A percentile compares a stretch with the other conserved stretches of the same genome.
phyloP scores from a whole-genome alignment of 2,113 vertebrate genomes.

The Scatophagus argus region DNA sequence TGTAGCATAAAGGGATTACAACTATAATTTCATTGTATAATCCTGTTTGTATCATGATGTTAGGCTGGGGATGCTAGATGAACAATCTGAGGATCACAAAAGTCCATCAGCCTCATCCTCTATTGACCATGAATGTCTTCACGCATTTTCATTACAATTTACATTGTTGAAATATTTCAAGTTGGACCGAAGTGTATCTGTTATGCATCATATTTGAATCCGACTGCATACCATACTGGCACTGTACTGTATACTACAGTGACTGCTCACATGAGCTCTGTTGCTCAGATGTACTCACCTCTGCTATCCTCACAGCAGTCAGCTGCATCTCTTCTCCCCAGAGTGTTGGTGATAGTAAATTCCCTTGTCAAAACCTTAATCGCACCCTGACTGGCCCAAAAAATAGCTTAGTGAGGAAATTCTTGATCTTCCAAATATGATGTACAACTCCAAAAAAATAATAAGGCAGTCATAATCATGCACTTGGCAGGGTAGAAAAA shows the following conservation, averaged over 20 bases:
- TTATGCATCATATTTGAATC: background rate
- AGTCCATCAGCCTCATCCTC: background rate
- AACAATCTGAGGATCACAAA: background rate
- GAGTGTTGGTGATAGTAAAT: background rate
- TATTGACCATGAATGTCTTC: background rate
- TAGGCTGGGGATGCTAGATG: background rate
- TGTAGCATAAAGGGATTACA: too few relatives aligned
- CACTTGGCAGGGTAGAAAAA: conserved; percentile 12
- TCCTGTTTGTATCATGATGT: too few relatives aligned
- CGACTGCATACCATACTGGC: background rate
- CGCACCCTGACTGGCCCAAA: background rate
- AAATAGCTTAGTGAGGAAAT: background rate
- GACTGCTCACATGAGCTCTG: background rate
- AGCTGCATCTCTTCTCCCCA: background rate
- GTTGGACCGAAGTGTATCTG: too few relatives aligned
- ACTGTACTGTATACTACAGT: background rate
- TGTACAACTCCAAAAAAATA: conserved; percentile 3
- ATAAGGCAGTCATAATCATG: conserved; percentile 2
- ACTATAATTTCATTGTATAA: too few relatives aligned
- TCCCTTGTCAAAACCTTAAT: background rate
- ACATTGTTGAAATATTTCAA: background rate
- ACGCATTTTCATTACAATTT: background rate
- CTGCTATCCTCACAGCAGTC: background rate
- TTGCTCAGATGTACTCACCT: background rate
- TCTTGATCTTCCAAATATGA: background rate